Conservation (phyloP, 2,888 invertebrate species). For the Andricus quercusramuli region DNA sequence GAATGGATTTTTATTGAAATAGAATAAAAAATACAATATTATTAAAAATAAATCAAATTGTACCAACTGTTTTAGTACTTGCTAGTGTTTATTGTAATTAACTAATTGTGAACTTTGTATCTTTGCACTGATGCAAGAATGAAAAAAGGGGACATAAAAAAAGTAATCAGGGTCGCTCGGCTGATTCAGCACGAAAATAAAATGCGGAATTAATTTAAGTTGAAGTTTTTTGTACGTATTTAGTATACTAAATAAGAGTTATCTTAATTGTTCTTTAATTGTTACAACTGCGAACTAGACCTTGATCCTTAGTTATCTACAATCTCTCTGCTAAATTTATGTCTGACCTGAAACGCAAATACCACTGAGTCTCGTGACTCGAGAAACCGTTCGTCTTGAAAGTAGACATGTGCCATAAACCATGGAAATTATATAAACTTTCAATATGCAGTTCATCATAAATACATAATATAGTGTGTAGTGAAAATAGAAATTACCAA, state of each 20-base stretch:
- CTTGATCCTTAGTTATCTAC: background rate
- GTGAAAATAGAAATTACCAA: background rate
- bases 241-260: background rate
- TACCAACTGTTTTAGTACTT: too few relatives aligned
- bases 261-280: background rate
- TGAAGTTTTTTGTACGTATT: background rate
- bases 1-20: too few relatives aligned
- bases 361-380: background rate
- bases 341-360: constrained; percentile 6
- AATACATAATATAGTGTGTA: background rate
- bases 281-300: background rate
- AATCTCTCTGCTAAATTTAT: background rate
- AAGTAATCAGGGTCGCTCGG: too few relatives aligned
- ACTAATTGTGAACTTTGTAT: too few relatives aligned
- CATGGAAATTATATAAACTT: background rate
- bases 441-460: background rate
- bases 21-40: too few relatives aligned
- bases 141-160: too few relatives aligned
- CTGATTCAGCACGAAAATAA: background rate
- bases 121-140: too few relatives aligned
- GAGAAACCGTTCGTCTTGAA: background rate
- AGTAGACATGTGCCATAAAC: background rate
- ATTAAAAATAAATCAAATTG: too few relatives aligned
- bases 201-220: background rate
- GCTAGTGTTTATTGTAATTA: too few relatives aligned